Conservation (phyloP, 2,797 vertebrate species). For the Molossus molossus region DNA sequence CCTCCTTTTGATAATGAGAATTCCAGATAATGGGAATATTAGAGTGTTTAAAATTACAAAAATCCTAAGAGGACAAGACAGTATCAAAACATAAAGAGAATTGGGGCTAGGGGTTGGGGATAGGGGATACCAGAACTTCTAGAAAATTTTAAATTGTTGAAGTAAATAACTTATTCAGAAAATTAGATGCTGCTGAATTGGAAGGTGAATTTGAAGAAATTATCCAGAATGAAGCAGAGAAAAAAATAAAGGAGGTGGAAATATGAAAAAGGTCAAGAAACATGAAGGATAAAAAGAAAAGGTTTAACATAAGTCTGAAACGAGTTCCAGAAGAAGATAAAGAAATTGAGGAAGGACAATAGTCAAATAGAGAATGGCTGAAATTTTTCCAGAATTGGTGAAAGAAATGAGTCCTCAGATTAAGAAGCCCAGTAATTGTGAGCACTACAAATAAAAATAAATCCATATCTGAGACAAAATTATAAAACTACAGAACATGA, state of each 20-base stretch:
- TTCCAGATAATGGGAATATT: slow-evolving; percentile 62
- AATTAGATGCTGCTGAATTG: slow-evolving; percentile 60
- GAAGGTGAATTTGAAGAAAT: slow-evolving; percentile 59
- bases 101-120: neutral
- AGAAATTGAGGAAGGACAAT: neutral
- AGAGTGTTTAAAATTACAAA: slow-evolving; percentile 58
- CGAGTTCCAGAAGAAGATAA: slow-evolving; percentile 48
- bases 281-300: slow-evolving; percentile 55
- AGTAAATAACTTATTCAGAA: slow-evolving; percentile 50
- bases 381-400: slow-evolving; percentile 46
- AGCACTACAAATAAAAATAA: slow-evolving; percentile 68
- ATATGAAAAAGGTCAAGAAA: slow-evolving; percentile 38
- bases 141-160: slow-evolving; percentile 62
- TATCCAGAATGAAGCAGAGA: slow-evolving; percentile 46
- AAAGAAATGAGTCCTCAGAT: slow-evolving; percentile 27
- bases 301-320: slow-evolving; percentile 44
- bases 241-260: slow-evolving; percentile 10
- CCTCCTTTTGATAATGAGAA: neutral
- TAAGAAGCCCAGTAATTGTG: slow-evolving; percentile 65
- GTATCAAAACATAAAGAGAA: slow-evolving; percentile 47
- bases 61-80: slow-evolving; percentile 15
- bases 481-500: slow-evolving; percentile 58
- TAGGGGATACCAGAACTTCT: neutral
- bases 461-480: slow-evolving; percentile 52
- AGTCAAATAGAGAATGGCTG: slow-evolving; percentile 58